Conservation (phyloP, 2,797 vertebrate species). For the Acanthornis magna region DNA sequence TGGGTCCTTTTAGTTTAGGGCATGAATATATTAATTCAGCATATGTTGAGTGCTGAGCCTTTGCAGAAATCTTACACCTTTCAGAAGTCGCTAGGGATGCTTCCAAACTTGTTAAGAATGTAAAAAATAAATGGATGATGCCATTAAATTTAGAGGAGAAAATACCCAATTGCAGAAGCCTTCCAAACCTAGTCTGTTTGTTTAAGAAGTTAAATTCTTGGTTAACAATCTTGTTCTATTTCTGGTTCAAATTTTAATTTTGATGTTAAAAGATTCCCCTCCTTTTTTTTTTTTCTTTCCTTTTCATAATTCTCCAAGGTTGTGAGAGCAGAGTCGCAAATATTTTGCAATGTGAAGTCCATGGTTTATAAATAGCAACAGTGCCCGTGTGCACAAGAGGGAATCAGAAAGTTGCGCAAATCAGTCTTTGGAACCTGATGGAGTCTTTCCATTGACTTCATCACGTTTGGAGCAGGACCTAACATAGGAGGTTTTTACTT, state of each 20-base stretch:
- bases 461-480: conserved; percentile 8
- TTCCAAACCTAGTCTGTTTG: not conserved
- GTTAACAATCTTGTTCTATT: not conserved
- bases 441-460: conserved; percentile 51
- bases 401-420: not conserved
- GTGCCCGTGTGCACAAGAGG: not conserved
- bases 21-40: not conserved
- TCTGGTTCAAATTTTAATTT: not conserved
- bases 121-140: not conserved
- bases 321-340: not conserved
- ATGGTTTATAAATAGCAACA: conserved; percentile 1
- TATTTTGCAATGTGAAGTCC: not conserved
- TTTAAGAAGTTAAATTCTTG: not conserved
- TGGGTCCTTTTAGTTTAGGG: not conserved
- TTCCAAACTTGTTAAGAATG: not conserved
- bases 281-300: not conserved
- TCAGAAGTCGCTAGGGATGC: not conserved
- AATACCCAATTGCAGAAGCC: not conserved
- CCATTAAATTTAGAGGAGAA: not conserved
- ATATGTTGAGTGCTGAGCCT: not conserved
- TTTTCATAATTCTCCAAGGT: not conserved
- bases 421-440: not conserved
- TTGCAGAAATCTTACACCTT: not conserved
- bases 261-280: not conserved
- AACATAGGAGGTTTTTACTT: not conserved